Evolutionary conservation across 2,797 vertebrate species (phyloP).

Genomic region (Enteromius viviparus): DNA sequence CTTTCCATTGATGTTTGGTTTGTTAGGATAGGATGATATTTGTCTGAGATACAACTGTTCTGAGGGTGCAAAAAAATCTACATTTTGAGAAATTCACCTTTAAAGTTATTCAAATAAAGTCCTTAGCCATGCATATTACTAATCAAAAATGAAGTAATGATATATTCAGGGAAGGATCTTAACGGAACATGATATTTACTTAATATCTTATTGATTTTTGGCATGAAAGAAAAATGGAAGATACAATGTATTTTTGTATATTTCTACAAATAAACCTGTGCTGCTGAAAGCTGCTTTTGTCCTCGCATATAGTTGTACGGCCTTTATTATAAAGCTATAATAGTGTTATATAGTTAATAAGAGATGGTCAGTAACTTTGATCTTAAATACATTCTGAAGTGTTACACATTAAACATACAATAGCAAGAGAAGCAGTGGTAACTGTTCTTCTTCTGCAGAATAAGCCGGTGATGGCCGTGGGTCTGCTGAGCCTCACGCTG

Average conservation of each 20-base stretch:
- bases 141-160: neutral
- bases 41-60: neutral
- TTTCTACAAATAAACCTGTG: neutral
- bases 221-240: neutral
- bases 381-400: neutral
- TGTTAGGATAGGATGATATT: neutral
- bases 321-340: neutral
- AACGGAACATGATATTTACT: neutral
- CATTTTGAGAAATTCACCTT: neutral
- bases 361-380: neutral
- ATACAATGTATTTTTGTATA: neutral
- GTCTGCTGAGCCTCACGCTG: conserved; percentile 77
- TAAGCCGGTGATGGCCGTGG: conserved; percentile 92
- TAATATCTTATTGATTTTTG: neutral
- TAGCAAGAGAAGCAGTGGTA: neutral
- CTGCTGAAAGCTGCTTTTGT: neutral
- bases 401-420: neutral
- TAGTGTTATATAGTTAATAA: neutral
- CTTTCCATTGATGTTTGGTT: neutral
- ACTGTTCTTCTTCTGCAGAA: conserved; percentile 75
- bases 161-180: neutral
- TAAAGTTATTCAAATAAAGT: neutral
- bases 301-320: neutral
- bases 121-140: neutral
- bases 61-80: too few species aligned